phyloP scores from a whole-genome alignment of 2,797 vertebrate genomes.

The Epinephelus awoara region DNA sequence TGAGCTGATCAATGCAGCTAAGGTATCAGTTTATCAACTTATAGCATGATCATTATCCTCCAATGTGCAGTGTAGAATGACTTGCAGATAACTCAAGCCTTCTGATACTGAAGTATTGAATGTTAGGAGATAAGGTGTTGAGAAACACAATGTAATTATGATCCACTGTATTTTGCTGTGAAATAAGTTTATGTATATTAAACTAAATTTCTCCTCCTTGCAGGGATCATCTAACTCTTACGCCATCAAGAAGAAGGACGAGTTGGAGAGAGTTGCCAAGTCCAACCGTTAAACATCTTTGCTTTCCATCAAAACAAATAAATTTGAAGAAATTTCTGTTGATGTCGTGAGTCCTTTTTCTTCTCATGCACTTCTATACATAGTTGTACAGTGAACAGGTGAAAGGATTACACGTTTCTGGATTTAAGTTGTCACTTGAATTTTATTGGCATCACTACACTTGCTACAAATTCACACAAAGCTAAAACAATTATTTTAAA shows the following conservation, averaged over 20 bases:
- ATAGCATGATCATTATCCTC: fast-evolving
- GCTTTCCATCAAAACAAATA: slow-evolving; percentile 82
- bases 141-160: no score
- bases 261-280: slow-evolving; percentile 97
- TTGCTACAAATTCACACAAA: slow-evolving; percentile 52
- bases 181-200: background rate
- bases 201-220: background rate
- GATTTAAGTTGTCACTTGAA: background rate
- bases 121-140: no score
- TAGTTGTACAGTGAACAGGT: no score
- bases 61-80: no score
- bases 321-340: slow-evolving; percentile 69
- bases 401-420: no score
- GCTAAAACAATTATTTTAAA: slow-evolving; percentile 29
- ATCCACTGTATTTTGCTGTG: background rate
- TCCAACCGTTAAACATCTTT: slow-evolving; percentile 91
- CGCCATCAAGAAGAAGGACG: slow-evolving; percentile 98
- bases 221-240: slow-evolving; percentile 98
- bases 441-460: slow-evolving; percentile 43
- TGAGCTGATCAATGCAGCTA: slow-evolving; percentile 96
- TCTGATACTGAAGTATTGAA: no score
- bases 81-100: background rate
- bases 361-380: background rate
- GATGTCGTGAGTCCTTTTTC: background rate
- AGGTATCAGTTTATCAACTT: slow-evolving; percentile 81